phyloP scores from a whole-genome alignment of 2,113 vertebrate species.

The Dolichallabes microphthalmus region DNA sequence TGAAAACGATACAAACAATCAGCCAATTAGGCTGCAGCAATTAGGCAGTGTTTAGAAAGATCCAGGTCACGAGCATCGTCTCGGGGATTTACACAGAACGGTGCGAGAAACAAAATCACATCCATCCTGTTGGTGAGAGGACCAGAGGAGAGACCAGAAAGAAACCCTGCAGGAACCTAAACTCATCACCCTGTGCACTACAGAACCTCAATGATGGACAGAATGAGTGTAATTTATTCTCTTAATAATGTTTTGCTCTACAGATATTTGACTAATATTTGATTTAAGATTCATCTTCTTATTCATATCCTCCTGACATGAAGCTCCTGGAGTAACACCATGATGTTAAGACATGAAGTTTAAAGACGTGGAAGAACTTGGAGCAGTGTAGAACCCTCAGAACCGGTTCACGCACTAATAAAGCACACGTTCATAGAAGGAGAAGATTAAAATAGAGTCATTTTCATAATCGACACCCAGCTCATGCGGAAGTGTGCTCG shows the following conservation, averaged over 20 bases:
- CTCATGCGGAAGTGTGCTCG: background rate
- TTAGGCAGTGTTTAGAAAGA: background rate
- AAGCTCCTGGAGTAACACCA: background rate
- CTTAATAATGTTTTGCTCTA: background rate
- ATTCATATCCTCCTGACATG: background rate
- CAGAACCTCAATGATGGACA: background rate
- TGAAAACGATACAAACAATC: background rate
- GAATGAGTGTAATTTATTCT: background rate
- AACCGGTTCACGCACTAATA: background rate
- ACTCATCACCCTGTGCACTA: background rate
- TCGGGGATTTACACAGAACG: background rate
- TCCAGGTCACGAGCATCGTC: background rate
- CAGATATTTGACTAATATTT: background rate
- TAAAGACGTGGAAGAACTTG: background rate
- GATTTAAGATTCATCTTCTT: background rate
- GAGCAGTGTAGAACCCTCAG: background rate
- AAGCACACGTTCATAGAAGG: background rate
- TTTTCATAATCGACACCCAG: slow-evolving; percentile 13
- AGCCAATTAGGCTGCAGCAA: background rate
- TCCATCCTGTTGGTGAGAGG: background rate
- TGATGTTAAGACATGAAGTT: background rate
- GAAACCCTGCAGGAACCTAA: background rate
- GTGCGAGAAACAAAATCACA: background rate
- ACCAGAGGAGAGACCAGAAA: background rate
- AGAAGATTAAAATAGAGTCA: background rate